Percentiles rank a stretch among this genome's conserved stretches.
These are phyloP conservation scores for Eupristina koningsbergeri DNA, from an alignment of 1,140 invertebrate species.

Conservation along the genomic window DNA sequence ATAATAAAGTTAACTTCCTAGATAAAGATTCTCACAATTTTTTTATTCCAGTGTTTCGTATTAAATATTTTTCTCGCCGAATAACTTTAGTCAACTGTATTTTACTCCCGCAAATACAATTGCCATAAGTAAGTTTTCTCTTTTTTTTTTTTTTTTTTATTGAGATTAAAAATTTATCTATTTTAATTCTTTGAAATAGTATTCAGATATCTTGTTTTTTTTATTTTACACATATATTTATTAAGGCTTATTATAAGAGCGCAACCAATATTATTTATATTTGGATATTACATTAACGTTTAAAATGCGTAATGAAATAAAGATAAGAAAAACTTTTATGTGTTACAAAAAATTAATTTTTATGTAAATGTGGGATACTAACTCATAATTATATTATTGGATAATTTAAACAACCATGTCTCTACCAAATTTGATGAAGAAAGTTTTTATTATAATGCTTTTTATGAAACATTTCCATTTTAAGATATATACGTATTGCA, in stretches of 20 bases:
- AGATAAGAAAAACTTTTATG: not conserved
- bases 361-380: not conserved
- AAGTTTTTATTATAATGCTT: constrained; percentile 15
- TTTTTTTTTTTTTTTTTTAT: not conserved
- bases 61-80: not conserved
- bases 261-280: not conserved
- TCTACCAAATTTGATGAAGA: not conserved
- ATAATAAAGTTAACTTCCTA: not conserved
- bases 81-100: too few species aligned
- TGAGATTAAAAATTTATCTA: too few species aligned
- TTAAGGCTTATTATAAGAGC: not conserved
- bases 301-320: not conserved
- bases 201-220: too few species aligned
- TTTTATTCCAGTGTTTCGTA: not conserved
- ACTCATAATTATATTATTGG: constrained; percentile 5
- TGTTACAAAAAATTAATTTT: not conserved
- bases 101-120: too few species aligned
- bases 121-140: not conserved
- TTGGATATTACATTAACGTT: not conserved
- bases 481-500: not conserved
- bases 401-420: constrained; percentile 22
- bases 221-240: not conserved
- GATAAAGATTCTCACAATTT: constrained; percentile 1
- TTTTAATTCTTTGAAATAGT: too few species aligned
- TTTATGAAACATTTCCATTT: constrained; percentile 16